These are phyloP conservation scores for Erebia palarica DNA, from an alignment of 2,888 invertebrate species.

Conservation along the genomic window DNA sequence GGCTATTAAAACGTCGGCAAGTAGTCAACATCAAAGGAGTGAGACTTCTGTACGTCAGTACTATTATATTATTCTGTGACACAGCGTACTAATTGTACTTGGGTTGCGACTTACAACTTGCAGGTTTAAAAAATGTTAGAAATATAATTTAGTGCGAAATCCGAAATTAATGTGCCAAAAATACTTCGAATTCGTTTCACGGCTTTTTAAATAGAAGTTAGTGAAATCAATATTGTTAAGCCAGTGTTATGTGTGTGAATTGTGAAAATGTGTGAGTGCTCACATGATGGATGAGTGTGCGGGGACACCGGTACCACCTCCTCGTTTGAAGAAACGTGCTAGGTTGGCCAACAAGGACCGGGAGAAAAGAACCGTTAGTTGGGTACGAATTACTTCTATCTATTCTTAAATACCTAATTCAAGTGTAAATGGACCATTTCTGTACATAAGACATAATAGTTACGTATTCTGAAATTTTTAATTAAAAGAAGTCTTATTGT, in stretches of 20 bases:
- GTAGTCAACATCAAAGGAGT: too few species aligned
- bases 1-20: too few species aligned
- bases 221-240: constrained; percentile 60
- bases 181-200: constrained; percentile 53
- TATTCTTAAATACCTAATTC: not conserved
- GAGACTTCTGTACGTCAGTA: too few species aligned
- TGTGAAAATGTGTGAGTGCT: constrained; percentile 44
- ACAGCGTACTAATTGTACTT: too few species aligned
- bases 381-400: constrained; percentile 54
- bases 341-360: constrained; percentile 64
- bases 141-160: constrained; percentile 9
- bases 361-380: constrained; percentile 68
- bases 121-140: not conserved
- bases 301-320: constrained; percentile 70
- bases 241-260: constrained; percentile 42
- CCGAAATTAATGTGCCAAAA: constrained; percentile 28
- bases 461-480: too few species aligned
- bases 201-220: constrained; percentile 63
- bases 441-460: too few species aligned
- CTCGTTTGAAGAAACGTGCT: constrained; percentile 73
- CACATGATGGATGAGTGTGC: constrained; percentile 55
- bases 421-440: not conserved
- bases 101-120: too few species aligned
- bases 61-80: too few species aligned
- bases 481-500: too few species aligned